Conservation (phyloP, 2,888 invertebrate genomes). For the Meteorus colon region DNA sequence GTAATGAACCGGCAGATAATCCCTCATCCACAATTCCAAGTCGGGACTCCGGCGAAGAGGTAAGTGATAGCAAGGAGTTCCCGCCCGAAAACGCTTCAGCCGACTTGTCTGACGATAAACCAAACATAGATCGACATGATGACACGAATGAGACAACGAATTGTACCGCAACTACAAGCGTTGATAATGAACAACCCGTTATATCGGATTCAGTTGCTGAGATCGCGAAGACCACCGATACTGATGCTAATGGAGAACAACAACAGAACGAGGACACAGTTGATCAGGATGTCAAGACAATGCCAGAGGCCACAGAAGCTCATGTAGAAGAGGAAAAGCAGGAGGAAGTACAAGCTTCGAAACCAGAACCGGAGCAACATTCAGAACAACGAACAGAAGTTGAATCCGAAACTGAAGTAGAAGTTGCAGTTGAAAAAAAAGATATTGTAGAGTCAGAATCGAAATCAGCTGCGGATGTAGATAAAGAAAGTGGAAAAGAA, state of each 20-base stretch:
- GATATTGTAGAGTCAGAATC: constrained; percentile 38
- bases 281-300: background rate
- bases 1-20: constrained; percentile 62
- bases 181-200: constrained; percentile 52
- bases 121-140: constrained; percentile 71
- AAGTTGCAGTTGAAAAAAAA: background rate
- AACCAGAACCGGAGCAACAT: constrained; percentile 42
- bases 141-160: constrained; percentile 47
- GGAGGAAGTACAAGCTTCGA: background rate
- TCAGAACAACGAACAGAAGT: constrained; percentile 50
- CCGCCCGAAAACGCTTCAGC: constrained; percentile 72
- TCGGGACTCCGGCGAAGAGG: constrained; percentile 72
- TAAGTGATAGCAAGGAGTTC: constrained; percentile 73
- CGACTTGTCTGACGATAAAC: constrained; percentile 73
- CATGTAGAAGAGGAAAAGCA: constrained; percentile 9
- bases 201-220: constrained; percentile 10
- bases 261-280: constrained; percentile 13
- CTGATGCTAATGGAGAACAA: constrained; percentile 23
- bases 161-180: constrained; percentile 38
- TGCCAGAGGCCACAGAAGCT: background rate
- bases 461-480: constrained; percentile 42
- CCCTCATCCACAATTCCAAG: constrained; percentile 67
- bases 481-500: constrained; percentile 34
- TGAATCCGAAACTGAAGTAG: constrained; percentile 52
- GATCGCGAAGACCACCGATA: constrained; percentile 24